Base-by-base conservation (phyloP, 2,113 vertebrate genomes). In the Casuarius casuarius region DNA sequence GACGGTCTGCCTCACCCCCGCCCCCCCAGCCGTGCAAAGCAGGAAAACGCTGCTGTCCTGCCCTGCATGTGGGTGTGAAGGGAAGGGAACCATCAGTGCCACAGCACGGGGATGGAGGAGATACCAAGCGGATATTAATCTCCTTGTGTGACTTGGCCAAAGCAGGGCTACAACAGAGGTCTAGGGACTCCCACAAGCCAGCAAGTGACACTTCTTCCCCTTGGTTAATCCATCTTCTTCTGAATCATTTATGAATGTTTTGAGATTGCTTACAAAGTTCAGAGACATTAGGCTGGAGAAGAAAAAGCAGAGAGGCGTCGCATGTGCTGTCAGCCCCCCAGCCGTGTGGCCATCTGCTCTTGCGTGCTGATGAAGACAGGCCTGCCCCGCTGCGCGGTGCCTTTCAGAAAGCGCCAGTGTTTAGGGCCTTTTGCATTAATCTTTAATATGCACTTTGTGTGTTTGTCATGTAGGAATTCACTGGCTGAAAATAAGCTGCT, bases 221-320 rank as follows among this genome's bases (percentile, higher is more conserved):
- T 46, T 78, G 23, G 52, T 70, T 96, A 95, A 96, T 95, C 94
- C 40, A 13, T 44, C 77, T 62, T 71, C 25, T 77, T 91, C 62
- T 96, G 82, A 96, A 97, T 95, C 26, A 96, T 96, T 95, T 68
- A 96, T 86, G 80, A 81, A 29, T 84, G 71, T 78, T 95, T 96
- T 91, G 73, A 73, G 59, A 74, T 62, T 89, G 61, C 82, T 96
- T 21, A 23, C 2, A 23, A 94, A 95, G 94, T 94, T 96, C 92
- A 96, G 89, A 83, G 35, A 89, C 89, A 87, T 61, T 58, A 93
- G 48, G 49, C 79, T 87, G 76, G 35, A 63, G 93, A 95, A 82
- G 89, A 51, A 88, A 94, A 83, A 73, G 74, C 7, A 13, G 77
- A 61, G 88, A 85, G 52, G 92, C 52, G 1, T 76, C 58, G 73